A percentile compares a stretch with the other conserved stretches of the same genome.
Conservation (phyloP, 2,113 vertebrate genomes). For the Mormoops blainvillei region DNA sequence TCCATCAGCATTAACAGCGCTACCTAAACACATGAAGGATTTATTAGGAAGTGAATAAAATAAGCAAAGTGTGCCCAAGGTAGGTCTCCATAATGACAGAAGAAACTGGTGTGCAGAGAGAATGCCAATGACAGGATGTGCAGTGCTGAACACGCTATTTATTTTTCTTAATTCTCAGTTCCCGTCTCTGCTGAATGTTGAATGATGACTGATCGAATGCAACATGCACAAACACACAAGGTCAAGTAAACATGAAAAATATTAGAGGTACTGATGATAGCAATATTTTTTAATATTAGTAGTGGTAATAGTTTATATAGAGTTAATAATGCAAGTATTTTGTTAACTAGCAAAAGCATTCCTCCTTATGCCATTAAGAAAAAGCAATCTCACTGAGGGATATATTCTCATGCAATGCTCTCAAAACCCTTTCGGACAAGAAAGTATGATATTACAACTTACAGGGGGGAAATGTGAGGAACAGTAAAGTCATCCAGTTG, state of each 20-base stretch:
- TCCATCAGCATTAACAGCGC: background rate
- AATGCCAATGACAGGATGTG: too few relatives aligned
- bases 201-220: background rate
- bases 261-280: background rate
- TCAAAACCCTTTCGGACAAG: background rate
- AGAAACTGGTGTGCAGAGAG: background rate
- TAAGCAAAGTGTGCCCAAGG: background rate
- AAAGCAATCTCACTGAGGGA: background rate
- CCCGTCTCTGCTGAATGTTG: background rate
- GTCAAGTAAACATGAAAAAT: background rate
- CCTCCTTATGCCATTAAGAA: background rate
- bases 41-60: background rate
- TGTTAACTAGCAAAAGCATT: background rate
- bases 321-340: background rate
- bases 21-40: background rate
- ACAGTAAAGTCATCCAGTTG: background rate
- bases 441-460: background rate
- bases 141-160: fast-evolving
- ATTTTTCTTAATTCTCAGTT: background rate
- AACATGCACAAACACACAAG: background rate
- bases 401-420: background rate
- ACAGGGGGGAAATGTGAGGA: background rate
- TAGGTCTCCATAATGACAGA: background rate
- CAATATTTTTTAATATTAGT: background rate
- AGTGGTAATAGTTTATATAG: background rate